Percentiles rank a stretch among this genome's conserved stretches.
phyloP scores from a whole-genome alignment of 1,140 invertebrate species.

The Dinoponera quadriceps region DNA sequence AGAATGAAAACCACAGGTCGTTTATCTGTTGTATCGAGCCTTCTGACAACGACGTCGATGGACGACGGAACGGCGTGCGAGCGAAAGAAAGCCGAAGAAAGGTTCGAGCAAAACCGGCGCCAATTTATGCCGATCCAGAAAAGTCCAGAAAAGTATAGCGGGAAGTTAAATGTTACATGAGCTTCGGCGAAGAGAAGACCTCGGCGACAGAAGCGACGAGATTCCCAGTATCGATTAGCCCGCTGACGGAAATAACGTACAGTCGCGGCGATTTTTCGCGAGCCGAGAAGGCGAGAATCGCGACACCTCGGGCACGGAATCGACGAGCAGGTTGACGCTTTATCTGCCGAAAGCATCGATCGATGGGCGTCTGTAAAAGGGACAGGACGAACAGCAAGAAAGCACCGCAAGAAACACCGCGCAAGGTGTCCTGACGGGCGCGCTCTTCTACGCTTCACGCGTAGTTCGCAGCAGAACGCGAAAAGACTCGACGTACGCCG shows the following conservation, averaged over 20 bases:
- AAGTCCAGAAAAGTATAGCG: constrained; percentile 58
- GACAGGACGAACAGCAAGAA: constrained; percentile 20
- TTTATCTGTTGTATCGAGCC: constrained; percentile 68
- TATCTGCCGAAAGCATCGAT: constrained; percentile 72
- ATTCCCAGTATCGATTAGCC: constrained; percentile 74
- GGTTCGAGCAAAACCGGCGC: constrained; percentile 20
- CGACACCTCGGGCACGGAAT: constrained; percentile 66
- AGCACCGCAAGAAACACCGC: neutral
- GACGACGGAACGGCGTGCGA: constrained; percentile 10
- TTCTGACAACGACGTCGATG: constrained; percentile 49
- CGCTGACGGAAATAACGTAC: constrained; percentile 67
- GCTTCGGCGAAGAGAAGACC: constrained; percentile 74
- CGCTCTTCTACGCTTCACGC: constrained; percentile 6
- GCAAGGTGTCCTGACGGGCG: constrained; percentile 8
- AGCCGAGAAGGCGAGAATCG: constrained; percentile 62
- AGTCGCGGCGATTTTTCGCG: constrained; percentile 64
- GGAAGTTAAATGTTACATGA: constrained; percentile 80
- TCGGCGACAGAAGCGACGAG: constrained; percentile 29
- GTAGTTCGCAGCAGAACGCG: constrained; percentile 11
- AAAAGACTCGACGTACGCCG: constrained; percentile 14
- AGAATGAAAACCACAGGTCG: constrained; percentile 58
- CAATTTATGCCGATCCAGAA: constrained; percentile 25
- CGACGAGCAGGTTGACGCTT: constrained; percentile 49
- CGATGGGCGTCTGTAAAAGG: constrained; percentile 68
- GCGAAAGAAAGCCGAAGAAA: constrained; percentile 13